Base-by-base conservation (phyloP, 2,113 vertebrate genomes). In the Ceratotherium simum region DNA sequence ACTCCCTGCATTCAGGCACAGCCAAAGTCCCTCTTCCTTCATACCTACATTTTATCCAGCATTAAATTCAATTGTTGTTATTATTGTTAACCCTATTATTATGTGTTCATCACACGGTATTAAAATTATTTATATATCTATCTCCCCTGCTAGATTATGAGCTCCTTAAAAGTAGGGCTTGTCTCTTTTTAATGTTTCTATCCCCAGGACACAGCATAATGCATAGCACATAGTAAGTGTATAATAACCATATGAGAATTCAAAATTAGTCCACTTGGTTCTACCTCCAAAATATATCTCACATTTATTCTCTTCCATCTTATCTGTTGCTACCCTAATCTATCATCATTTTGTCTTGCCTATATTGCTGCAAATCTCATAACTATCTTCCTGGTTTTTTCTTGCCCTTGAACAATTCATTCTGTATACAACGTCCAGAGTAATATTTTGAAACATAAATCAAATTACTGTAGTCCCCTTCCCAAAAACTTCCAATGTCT, bases 391-490 rank as follows among this genome's bases (percentile, higher is more conserved):
- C 29, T 92, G 75, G n/a, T 51, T 54, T 58, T 58, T 70, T 48
- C 39, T 69, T 89, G 27, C 14, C 60, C 42, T 82, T 81, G 27
- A 69, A 82, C 39, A 58, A 69, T 69, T 79, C 31, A 69, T 73
- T 65, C 25, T 69, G 67, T 76, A 67, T 42, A 27, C 25, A 62
- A 89, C 6, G 2, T 36, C 17, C 58, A 73, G 39, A 90, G 64
- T 65, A 67, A 81, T 75, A 58, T 94, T 91, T 87, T 80, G 20
- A 91, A 81, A 91, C 12, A 87, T 67, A 75, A 88, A 56, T 86
- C 73, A 18, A 18, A 20, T 96, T 76, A 67, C 18, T 3, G 18
- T 0, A 33, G 7, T 64, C 69, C 69, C 36, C 39, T 76, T 81
- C 36, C 51, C 58, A 69, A 89, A 72, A 92, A 56, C 29, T 46